Conservation (phyloP, 1,140 invertebrate genomes). For the Ylistrum balloti region DNA sequence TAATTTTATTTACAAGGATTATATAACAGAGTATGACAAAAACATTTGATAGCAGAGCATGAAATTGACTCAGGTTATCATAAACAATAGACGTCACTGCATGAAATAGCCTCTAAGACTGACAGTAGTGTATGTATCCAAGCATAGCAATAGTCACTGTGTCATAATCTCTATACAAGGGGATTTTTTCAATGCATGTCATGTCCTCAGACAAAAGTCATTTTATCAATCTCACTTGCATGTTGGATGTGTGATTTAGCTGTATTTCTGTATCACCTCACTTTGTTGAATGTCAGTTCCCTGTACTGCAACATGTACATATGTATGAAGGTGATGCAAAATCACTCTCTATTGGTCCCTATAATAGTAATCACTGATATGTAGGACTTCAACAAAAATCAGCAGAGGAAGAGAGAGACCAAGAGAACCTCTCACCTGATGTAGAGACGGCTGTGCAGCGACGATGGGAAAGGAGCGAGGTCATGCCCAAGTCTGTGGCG, state of each 20-base stretch:
- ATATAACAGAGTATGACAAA: no score
- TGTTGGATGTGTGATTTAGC: background rate
- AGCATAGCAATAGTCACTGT: no score
- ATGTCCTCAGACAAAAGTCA: background rate
- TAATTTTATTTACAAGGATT: no score
- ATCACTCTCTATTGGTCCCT: background rate
- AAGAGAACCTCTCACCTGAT: constrained; percentile 43
- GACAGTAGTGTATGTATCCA: background rate
- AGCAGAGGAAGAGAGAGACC: constrained; percentile 37
- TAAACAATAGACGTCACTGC: background rate
- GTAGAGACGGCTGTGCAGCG: constrained; percentile 53
- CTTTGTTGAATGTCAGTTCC: background rate
- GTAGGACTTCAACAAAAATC: constrained; percentile 31
- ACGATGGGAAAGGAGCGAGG: constrained; percentile 46
- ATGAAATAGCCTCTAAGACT: background rate
- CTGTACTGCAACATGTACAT: background rate
- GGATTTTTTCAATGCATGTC: background rate
- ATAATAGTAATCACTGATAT: background rate
- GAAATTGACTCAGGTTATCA: background rate
- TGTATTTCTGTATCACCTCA: background rate
- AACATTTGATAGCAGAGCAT: background rate
- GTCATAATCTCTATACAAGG: background rate
- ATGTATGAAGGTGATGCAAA: background rate
- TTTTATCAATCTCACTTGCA: background rate
- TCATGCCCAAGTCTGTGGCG: constrained; percentile 27